phyloP scores from a whole-genome alignment of 1,140 invertebrate genomes.

The Lucilia cuprina region DNA sequence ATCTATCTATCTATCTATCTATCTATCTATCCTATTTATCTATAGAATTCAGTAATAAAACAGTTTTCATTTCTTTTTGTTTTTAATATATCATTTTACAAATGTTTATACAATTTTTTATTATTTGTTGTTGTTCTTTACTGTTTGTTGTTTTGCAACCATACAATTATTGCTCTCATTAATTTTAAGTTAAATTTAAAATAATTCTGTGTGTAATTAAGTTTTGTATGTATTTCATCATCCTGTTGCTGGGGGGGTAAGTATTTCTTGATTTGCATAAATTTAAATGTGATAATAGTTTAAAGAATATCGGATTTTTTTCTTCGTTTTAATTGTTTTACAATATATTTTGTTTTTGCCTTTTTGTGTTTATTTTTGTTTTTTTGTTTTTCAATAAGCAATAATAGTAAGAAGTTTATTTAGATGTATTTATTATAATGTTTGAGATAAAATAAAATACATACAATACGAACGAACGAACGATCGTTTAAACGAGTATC shows the following conservation, averaged over 20 bases:
- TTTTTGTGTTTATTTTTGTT: background rate
- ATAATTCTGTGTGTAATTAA: background rate
- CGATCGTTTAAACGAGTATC: background rate
- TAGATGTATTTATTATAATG: background rate
- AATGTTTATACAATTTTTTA: slow-evolving; percentile 13
- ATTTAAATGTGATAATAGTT: background rate
- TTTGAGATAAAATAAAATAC: slow-evolving; percentile 11
- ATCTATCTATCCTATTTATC: too few species aligned
- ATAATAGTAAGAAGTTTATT: background rate
- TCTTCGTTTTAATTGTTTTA: background rate
- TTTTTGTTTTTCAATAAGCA: background rate
- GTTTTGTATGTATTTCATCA: background rate
- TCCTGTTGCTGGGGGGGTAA: background rate
- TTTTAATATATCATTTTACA: slow-evolving; percentile 1
- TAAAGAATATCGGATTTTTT: background rate
- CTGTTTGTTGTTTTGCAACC: background rate
- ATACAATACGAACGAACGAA: background rate
- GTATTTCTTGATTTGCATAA: background rate
- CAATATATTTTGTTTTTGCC: background rate
- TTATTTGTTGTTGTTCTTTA: too few species aligned
- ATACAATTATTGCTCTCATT: background rate
- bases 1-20: too few species aligned
- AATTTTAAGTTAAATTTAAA: background rate
- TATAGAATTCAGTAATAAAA: too few species aligned
- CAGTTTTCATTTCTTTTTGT: too few species aligned